Evolutionary conservation across 2,113 vertebrate genomes (phyloP).

Genomic region (Petroica traversi): DNA sequence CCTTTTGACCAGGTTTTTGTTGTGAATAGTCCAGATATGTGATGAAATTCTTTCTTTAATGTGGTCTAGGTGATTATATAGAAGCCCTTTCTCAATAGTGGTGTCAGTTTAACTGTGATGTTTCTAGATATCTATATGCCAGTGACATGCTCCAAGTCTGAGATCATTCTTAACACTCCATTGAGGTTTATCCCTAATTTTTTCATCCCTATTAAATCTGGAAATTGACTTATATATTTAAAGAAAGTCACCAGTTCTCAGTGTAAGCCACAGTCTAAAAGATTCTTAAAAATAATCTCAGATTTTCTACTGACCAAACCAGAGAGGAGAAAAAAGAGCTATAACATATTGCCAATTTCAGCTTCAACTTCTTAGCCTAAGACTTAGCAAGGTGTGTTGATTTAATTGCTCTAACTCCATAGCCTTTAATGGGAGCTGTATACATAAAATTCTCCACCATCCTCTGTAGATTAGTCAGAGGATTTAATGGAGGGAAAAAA

Average conservation of each 20-base stretch:
- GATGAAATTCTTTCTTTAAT: neutral
- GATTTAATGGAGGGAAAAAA: neutral
- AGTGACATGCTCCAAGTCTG: neutral
- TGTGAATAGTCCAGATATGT: neutral
- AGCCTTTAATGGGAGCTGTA: neutral
- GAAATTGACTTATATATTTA: neutral
- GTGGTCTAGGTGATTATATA: neutral
- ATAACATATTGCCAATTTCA: neutral
- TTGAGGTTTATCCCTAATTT: neutral
- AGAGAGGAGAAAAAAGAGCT: neutral
- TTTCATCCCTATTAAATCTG: neutral
- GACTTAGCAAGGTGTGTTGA: neutral
- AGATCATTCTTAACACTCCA: neutral
- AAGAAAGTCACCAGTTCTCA: neutral
- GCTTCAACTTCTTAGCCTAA: neutral
- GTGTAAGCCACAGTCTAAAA: neutral
- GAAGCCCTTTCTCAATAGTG: neutral
- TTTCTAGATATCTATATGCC: neutral
- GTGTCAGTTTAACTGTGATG: neutral
- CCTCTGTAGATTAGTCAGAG: neutral
- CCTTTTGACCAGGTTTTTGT: neutral
- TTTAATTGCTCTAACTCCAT: neutral
- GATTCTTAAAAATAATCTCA: neutral
- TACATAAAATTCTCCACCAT: neutral
- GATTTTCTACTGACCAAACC: neutral